Percentiles rank a stretch among this genome's conserved stretches.
Conservation (phyloP, 2,797 vertebrate species). For the Amniataba percoides region DNA sequence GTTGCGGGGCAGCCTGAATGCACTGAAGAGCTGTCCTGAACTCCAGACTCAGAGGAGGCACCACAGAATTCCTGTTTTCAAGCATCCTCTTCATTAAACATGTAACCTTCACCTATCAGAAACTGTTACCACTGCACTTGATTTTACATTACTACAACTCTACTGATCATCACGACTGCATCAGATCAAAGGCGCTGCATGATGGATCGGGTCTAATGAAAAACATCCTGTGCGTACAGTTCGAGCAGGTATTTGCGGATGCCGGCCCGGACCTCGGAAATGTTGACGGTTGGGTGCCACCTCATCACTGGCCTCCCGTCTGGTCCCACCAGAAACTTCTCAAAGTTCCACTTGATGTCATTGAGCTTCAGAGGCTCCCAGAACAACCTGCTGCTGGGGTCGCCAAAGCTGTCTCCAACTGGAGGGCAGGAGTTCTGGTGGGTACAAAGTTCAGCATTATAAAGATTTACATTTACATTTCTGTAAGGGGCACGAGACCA, state of each 20-base stretch:
- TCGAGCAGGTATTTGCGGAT: conserved; percentile 81
- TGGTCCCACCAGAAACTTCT: conserved; percentile 95
- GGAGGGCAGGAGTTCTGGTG: conserved; percentile 91
- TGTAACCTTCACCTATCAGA: conserved; percentile 62
- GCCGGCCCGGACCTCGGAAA: conserved; percentile 84
- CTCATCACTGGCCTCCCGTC: conserved; percentile 91
- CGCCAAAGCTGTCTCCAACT: conserved; percentile 87
- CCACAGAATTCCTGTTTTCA: conserved; percentile 90
- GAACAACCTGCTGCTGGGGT: conserved; percentile 85
- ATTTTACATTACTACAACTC: conserved; percentile 10
- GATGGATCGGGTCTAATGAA: conserved; percentile 38
- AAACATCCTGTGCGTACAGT: conserved; percentile 27
- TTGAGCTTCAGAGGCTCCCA: conserved; percentile 91
- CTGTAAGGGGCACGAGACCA: conserved; percentile 1
- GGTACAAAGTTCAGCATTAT: neutral
- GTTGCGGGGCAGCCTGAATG: conserved; percentile 89
- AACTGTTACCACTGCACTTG: conserved; percentile 45
- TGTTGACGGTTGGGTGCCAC: conserved; percentile 88
- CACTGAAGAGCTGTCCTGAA: conserved; percentile 88
- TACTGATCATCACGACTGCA: neutral
- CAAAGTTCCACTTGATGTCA: conserved; percentile 99
- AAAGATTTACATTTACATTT: neutral
- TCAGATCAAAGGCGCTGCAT: neutral
- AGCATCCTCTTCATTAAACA: conserved; percentile 91
- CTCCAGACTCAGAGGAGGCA: conserved; percentile 86